Percentiles rank a stretch among this genome's conserved stretches.
Conservation (phyloP, 2,113 vertebrate species). For the Podarcis cretensis region DNA sequence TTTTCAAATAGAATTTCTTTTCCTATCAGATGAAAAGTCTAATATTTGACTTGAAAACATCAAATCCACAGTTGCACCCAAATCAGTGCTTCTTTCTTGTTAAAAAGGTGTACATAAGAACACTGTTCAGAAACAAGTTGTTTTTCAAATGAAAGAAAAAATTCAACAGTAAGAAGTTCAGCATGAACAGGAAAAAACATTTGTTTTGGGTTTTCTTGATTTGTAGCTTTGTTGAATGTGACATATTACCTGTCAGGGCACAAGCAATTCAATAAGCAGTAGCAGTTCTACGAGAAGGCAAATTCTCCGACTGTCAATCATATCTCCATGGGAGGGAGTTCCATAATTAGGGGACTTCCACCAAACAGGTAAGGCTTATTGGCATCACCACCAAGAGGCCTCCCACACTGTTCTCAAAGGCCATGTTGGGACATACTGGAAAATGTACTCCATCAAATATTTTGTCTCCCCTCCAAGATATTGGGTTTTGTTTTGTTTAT, state of each 20-base stretch:
- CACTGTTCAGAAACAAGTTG: constrained; percentile 54
- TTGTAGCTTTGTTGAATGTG: constrained; percentile 35
- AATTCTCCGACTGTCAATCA: too few relatives aligned
- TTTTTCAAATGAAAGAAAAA: constrained; percentile 16
- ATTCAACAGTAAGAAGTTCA: constrained; percentile 44
- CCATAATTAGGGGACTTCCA: too few relatives aligned
- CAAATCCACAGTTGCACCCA: background rate
- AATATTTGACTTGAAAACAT: background rate
- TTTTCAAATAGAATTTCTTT: background rate
- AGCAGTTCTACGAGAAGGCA: background rate
- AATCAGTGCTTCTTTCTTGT: constrained; percentile 6
- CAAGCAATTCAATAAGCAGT: constrained; percentile 40
- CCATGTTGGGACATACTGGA: too few relatives aligned
- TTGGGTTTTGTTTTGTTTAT: too few relatives aligned
- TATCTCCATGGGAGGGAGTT: too few relatives aligned
- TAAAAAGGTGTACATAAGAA: constrained; percentile 57
- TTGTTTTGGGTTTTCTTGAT: constrained; percentile 55
- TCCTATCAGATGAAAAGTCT: background rate
- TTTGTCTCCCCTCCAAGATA: too few relatives aligned
- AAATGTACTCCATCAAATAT: too few relatives aligned
- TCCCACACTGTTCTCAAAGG: too few relatives aligned
- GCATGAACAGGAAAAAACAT: constrained; percentile 22
- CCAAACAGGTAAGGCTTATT: too few relatives aligned
- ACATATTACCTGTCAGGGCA: constrained; percentile 29
- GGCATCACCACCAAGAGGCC: too few relatives aligned